Percentiles rank a stretch among this genome's conserved stretches.
Evolutionary conservation across 2,113 vertebrate genomes (phyloP).

Genomic region (Myxocyprinus asiaticus): DNA sequence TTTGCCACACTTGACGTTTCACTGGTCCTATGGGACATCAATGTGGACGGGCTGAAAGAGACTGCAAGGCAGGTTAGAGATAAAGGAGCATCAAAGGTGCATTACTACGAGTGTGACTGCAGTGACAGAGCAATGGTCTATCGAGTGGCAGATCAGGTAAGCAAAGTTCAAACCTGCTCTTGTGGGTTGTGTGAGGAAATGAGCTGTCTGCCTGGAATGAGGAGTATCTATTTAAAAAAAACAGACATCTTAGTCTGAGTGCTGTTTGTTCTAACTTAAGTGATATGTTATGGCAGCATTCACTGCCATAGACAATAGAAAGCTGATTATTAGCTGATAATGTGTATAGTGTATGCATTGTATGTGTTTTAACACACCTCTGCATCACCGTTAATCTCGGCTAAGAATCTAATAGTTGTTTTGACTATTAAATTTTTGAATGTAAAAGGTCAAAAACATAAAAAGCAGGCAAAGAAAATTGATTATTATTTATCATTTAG

Average conservation of each 20-base stretch:
- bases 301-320: no score
- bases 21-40: conserved; percentile 90
- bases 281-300: no score
- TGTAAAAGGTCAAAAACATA: no score
- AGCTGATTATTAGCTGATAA: no score
- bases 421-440: no score
- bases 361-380: no score
- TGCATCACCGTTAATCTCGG: no score
- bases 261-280: background rate
- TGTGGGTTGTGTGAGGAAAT: background rate
- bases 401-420: no score
- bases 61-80: conserved; percentile 68
- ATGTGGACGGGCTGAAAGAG: conserved; percentile 81
- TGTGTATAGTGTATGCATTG: no score
- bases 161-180: background rate
- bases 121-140: conserved; percentile 84
- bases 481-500: no score
- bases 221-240: background rate
- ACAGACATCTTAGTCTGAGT: background rate
- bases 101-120: conserved; percentile 85
- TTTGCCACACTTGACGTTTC: conserved; percentile 79
- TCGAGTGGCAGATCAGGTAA: conserved; percentile 85
- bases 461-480: no score
- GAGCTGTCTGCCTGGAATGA: background rate
- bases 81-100: conserved; percentile 68